A percentile compares a stretch with the other conserved stretches of the same genome.
These are phyloP conservation scores for Bergia puertoricense DNA, from an alignment of 92 coral and sea anemone genomes.

Conservation along the genomic window DNA sequence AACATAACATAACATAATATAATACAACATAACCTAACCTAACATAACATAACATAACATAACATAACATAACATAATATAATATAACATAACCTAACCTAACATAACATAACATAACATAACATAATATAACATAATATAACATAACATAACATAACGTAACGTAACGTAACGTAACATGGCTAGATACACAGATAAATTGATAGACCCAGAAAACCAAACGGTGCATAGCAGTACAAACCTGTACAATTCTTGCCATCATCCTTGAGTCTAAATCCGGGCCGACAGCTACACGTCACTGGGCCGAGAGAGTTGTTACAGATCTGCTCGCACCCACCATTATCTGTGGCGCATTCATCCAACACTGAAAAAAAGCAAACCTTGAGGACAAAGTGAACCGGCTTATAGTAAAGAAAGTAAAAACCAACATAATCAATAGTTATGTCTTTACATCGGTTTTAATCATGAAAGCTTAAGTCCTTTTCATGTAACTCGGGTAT, in stretches of 20 bases:
- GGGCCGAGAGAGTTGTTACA: constrained; percentile 14
- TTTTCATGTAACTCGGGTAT: no score
- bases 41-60: no score
- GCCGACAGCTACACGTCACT: constrained; percentile 14
- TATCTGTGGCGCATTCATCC: constrained; percentile 19
- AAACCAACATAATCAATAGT: neutral
- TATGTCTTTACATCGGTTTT: neutral
- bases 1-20: no score
- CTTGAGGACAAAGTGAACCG: neutral
- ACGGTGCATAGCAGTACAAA: neutral
- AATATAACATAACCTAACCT: no score
- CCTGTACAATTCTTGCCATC: constrained; percentile 42
- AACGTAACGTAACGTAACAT: no score
- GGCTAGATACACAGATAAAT: neutral
- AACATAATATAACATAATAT: neutral
- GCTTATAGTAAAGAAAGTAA: neutral
- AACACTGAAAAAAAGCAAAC: neutral
- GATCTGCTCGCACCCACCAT: constrained; percentile 29
- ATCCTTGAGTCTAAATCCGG: constrained; percentile 23
- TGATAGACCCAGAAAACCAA: neutral
- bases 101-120: no score
- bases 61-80: no score
- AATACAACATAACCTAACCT: no score
- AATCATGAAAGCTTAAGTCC: no score
- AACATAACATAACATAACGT: neutral